Evolutionary conservation across 2,797 vertebrate species (phyloP).

Genomic region (Mormyrus hasselquistii): DNA sequence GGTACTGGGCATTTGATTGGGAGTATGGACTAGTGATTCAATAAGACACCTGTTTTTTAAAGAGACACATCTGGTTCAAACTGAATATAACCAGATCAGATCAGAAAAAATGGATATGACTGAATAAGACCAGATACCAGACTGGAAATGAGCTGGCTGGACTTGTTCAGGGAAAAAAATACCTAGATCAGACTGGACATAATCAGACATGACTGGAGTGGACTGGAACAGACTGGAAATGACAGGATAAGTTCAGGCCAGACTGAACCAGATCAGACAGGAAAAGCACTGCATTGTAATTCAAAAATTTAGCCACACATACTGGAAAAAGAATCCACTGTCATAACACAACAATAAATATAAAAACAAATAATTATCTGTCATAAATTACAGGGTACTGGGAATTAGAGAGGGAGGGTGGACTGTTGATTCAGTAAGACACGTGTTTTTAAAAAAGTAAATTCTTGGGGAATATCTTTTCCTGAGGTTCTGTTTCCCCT

Average conservation of each 20-base stretch:
- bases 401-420: slow-evolving; percentile 70
- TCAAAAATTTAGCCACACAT: slow-evolving; percentile 43
- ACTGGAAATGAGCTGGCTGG: not conserved
- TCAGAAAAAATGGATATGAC: not conserved
- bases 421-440: slow-evolving; percentile 57
- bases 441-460: slow-evolving; percentile 19
- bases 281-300: slow-evolving; percentile 45
- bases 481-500: slow-evolving; percentile 72
- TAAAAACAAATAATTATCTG: slow-evolving; percentile 71
- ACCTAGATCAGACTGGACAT: not conserved
- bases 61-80: not conserved
- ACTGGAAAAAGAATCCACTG: slow-evolving; percentile 75
- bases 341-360: slow-evolving; percentile 92
- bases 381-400: slow-evolving; percentile 73
- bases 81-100: not conserved
- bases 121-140: not conserved
- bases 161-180: not conserved
- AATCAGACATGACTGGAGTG: not conserved
- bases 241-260: not conserved
- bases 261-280: not conserved
- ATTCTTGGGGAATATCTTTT: slow-evolving; percentile 45
- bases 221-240: not conserved
- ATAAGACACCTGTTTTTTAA: slow-evolving; percentile 35
- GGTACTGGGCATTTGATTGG: slow-evolving; percentile 66
- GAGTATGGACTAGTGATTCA: slow-evolving; percentile 62